These are phyloP conservation scores for Synanthedon vespiformis DNA, from an alignment of 2,888 invertebrate genomes.

Conservation along the genomic window DNA sequence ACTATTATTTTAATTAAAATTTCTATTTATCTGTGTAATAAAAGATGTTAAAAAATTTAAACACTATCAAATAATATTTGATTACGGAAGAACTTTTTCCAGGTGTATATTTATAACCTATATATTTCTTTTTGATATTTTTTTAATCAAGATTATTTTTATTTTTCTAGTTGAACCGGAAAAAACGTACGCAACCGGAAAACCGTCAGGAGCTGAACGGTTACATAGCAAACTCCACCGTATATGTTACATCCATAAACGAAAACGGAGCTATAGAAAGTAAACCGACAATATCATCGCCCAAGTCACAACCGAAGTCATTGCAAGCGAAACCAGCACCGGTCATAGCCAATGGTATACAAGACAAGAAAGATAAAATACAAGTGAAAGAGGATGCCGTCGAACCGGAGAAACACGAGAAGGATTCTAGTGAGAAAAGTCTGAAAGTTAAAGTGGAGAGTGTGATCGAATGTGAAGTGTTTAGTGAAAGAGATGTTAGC, in stretches of 20 bases:
- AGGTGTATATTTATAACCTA: background rate
- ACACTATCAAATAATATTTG: no score
- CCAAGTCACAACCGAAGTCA: conserved; percentile 56
- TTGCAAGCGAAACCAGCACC: conserved; percentile 60
- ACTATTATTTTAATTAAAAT: no score
- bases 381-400: conserved; percentile 27
- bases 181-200: conserved; percentile 64
- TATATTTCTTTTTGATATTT: background rate
- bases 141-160: conserved; percentile 73
- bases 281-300: conserved; percentile 59
- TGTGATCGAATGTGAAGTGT: conserved; percentile 40
- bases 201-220: conserved; percentile 78
- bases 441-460: conserved; percentile 34
- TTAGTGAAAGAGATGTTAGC: conserved; percentile 58
- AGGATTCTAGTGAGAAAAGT: conserved; percentile 57
- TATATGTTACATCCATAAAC: conserved; percentile 83
- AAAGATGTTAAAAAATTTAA: no score
- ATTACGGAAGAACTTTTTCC: no score
- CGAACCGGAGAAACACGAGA: conserved; percentile 52
- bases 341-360: conserved; percentile 54
- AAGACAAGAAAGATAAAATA: conserved; percentile 30
- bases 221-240: conserved; percentile 83
- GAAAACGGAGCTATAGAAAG: conserved; percentile 63
- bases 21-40: no score
- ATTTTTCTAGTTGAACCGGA: conserved; percentile 73